These are phyloP conservation scores for Bombus huntii DNA, from an alignment of 1,140 invertebrate genomes.

Conservation along the genomic window DNA sequence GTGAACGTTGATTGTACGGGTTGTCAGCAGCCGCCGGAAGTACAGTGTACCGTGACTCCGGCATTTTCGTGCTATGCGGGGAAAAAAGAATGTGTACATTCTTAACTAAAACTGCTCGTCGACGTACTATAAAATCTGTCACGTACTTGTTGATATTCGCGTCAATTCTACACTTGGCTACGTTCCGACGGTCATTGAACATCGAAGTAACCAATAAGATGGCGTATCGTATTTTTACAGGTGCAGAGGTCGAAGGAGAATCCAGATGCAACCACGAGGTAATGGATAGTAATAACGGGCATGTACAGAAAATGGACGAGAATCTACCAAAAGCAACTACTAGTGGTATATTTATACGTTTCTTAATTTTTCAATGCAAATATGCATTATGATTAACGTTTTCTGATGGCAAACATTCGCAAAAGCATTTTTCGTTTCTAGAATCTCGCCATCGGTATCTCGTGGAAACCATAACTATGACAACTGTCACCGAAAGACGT, in stretches of 20 bases:
- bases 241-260: neutral
- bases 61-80: constrained; percentile 60
- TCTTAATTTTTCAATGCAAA: neutral
- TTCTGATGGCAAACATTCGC: too few relatives aligned
- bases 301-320: neutral
- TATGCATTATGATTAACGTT: neutral
- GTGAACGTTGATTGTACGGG: neutral
- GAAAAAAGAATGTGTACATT: constrained; percentile 15
- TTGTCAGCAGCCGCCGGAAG: constrained; percentile 73
- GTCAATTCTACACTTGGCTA: neutral
- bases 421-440: constrained; percentile 42
- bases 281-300: neutral
- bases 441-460: constrained; percentile 84
- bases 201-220: neutral
- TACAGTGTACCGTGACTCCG: constrained; percentile 78
- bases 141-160: neutral
- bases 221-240: constrained; percentile 17
- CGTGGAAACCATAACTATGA: constrained; percentile 88
- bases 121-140: neutral
- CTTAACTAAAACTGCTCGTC: neutral
- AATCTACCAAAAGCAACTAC: neutral
- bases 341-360: constrained; percentile 4
- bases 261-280: neutral
- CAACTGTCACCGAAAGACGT: constrained; percentile 86
- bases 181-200: neutral